These are phyloP conservation scores for Strongylocentrotus purpuratus DNA, from an alignment of 35 echinoderm and acorn worm genomes.

Conservation along the genomic window DNA sequence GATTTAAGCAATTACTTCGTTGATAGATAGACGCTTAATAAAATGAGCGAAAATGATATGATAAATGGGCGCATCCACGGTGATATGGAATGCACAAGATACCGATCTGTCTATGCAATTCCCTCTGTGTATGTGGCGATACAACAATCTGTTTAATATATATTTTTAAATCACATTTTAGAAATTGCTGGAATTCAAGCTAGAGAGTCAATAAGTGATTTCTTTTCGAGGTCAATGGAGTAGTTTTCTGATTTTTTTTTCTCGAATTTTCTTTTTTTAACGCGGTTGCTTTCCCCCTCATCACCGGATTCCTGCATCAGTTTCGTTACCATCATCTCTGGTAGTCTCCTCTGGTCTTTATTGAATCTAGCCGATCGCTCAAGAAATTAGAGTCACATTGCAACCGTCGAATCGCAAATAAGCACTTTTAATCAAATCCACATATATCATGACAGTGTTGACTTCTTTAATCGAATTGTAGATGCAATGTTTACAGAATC, in stretches of 20 bases:
- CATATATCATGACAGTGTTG: slow-evolving; percentile 25
- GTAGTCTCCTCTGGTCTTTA: neutral
- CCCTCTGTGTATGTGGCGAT: neutral
- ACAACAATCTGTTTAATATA: neutral
- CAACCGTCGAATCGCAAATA: slow-evolving; percentile 32
- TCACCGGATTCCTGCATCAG: neutral
- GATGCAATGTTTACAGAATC: slow-evolving; percentile 37
- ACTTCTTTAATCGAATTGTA: slow-evolving; percentile 41
- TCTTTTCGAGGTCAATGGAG: slow-evolving; percentile 27
- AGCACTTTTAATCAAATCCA: slow-evolving; percentile 46
- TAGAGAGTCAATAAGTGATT: neutral
- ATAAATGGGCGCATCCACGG: neutral
- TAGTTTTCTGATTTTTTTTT: neutral
- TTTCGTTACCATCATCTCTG: neutral
- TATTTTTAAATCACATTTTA: neutral
- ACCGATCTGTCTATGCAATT: neutral
- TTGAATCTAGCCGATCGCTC: slow-evolving; percentile 34
- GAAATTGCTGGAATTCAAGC: neutral
- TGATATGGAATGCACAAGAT: neutral
- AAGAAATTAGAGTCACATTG: slow-evolving; percentile 35
- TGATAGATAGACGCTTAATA: neutral
- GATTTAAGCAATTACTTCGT: neutral
- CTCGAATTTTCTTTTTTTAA: neutral
- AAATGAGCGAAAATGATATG: neutral
- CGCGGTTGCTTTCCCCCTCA: neutral